phyloP scores from a whole-genome alignment of 2,888 invertebrate genomes.

The Drosophila recens region DNA sequence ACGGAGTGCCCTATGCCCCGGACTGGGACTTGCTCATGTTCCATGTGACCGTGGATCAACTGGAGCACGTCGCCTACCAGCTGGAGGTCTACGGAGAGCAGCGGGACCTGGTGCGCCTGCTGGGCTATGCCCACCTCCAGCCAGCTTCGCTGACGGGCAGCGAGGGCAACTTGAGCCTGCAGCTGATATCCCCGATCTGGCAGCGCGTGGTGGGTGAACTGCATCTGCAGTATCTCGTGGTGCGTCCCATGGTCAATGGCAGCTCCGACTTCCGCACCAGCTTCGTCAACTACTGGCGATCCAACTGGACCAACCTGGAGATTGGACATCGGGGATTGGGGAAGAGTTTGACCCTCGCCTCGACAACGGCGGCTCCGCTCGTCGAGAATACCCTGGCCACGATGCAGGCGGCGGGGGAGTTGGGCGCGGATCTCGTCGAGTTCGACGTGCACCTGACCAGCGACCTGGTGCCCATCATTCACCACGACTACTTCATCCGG shows the following conservation, averaged over 20 bases:
- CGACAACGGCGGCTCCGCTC: constrained; percentile 89
- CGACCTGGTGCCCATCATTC: constrained; percentile 96
- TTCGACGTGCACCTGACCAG: constrained; percentile 99
- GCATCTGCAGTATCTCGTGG: constrained; percentile 87
- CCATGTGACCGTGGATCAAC: constrained; percentile 91
- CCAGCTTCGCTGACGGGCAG: constrained; percentile 91
- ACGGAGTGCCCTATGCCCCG: constrained; percentile 90
- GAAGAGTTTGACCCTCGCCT: constrained; percentile 88
- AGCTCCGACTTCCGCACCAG: constrained; percentile 91
- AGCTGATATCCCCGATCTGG: constrained; percentile 91
- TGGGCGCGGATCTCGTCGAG: constrained; percentile 98
- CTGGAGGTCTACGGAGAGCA: constrained; percentile 89
- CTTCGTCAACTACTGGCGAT: constrained; percentile 94
- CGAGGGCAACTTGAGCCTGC: constrained; percentile 91
- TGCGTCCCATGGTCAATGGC: constrained; percentile 73
- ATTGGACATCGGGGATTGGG: constrained; percentile 98
- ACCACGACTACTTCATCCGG: constrained; percentile 94
- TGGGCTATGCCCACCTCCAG: constrained; percentile 95
- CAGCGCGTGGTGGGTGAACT: constrained; percentile 93
- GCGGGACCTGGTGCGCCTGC: constrained; percentile 85
- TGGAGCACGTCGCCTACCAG: constrained; percentile 91
- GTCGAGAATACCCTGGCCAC: constrained; percentile 97
- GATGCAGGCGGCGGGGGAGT: constrained; percentile 93
- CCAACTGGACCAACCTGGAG: constrained; percentile 93
- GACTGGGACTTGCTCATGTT: constrained; percentile 91